Evolutionary conservation across 64 coral and sea anemone genomes (phyloP).

Genomic region (Stylophora pistillata): DNA sequence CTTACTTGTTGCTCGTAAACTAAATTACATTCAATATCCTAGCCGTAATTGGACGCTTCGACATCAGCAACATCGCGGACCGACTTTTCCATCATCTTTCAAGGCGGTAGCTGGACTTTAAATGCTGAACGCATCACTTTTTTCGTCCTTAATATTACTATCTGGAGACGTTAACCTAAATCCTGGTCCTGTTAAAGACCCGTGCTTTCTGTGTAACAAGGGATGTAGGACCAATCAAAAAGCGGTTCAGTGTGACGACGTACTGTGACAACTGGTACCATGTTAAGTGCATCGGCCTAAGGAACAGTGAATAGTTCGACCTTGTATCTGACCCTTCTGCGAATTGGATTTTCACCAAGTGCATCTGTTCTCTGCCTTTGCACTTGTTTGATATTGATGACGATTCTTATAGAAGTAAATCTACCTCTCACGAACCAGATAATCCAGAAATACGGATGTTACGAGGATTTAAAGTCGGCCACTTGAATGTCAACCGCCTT

Average conservation of each 20-base stretch:
- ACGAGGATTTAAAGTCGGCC: constrained; percentile 37
- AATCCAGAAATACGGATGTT: too few species aligned
- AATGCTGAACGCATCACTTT: background rate
- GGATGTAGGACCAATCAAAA: constrained; percentile 47
- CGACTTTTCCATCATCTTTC: too few species aligned
- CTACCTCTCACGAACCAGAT: background rate
- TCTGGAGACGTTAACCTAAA: constrained; percentile 7
- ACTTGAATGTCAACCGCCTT: constrained; percentile 51
- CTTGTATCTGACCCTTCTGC: constrained; percentile 1
- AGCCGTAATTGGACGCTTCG: too few species aligned
- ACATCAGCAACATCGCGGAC: too few species aligned
- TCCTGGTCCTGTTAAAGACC: constrained; percentile 18
- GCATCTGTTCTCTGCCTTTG: constrained; percentile 6
- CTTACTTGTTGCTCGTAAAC: too few species aligned
- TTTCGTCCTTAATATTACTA: background rate
- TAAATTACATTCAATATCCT: too few species aligned
- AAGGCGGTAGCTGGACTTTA: too few species aligned
- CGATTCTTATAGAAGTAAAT: background rate
- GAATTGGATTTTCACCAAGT: constrained; percentile 37
- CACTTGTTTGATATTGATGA: background rate
- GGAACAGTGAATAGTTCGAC: constrained; percentile 16
- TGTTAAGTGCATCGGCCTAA: constrained; percentile 35
- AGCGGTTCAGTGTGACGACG: constrained; percentile 43
- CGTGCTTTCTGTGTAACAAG: constrained; percentile 28
- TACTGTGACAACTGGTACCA: constrained; percentile 52